Evolutionary conservation across 2,113 vertebrate species (phyloP), one percentile per base, ranked within the genome.

Genomic region (Marcusenius ussheri): DNA sequence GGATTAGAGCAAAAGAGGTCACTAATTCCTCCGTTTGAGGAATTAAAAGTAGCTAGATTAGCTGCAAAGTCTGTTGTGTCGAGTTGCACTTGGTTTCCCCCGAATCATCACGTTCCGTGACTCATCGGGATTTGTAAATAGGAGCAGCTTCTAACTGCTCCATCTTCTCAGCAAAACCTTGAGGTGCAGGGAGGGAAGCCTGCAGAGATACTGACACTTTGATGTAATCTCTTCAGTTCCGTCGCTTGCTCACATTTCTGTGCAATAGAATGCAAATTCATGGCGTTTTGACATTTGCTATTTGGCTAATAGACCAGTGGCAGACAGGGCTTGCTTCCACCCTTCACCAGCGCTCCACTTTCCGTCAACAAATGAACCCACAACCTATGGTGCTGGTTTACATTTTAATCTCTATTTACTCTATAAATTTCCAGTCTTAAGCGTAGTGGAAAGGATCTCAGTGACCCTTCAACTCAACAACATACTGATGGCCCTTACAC

Each of bases 341-440:
- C 39, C 45, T 11, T 47, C 39, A 47, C 80, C 80, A n/a, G 19
- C 1, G 45, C 21, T 46, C 80, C 45, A n/a, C 80, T 83, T 10
- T 42, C 42, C 15, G 35, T 84, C 31, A 27, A 80, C 89, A 88
- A 90, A 49, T 53, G 89, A 51, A 74, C 35, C 87, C 17, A 47
- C 5, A 46, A 11, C 80, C 42, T 83, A 39, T 42, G 35, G 74
- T 42, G 74, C 74, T 17, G 15, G 74, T 80, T 80, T 80, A 80
- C 74, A 80, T 80, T 19, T 80, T 45, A 84, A 45, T 84, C 83
- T 84, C 42, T 84, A 42, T 84, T 84, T 84, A 84, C 42, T 46
- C 45, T 47, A 45, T 46, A 84, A 5, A 84, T 84, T 84, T 47
- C 42, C 83, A 47, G 24, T 21, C 21, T 84, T 46, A 84, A 84